These are phyloP conservation scores for Cataglyphis livida DNA, from an alignment of 2,888 invertebrate species.

Conservation along the genomic window DNA sequence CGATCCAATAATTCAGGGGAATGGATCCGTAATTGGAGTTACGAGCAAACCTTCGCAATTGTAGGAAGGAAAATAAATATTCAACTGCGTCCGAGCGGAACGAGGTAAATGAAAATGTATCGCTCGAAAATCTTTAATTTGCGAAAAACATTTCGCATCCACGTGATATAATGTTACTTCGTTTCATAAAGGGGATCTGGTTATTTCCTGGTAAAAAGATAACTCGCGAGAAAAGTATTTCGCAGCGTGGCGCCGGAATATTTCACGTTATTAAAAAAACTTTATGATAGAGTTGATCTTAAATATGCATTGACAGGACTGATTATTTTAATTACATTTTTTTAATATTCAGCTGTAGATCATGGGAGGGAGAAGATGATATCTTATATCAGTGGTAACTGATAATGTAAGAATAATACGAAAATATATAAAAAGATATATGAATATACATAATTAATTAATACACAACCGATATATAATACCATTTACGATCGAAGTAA, in stretches of 20 bases:
- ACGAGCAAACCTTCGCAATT: constrained; percentile 10
- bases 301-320: neutral
- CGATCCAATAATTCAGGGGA: constrained; percentile 18
- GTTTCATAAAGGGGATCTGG: neutral
- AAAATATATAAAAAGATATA: neutral
- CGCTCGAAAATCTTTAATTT: constrained; percentile 31
- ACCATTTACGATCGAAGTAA: constrained; percentile 1
- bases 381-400: neutral
- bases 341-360: neutral
- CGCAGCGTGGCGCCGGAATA: constrained; percentile 35
- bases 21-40: constrained; percentile 5
- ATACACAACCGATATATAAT: neutral
- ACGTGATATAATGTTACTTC: constrained; percentile 4
- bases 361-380: neutral
- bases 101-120: constrained; percentile 17
- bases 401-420: neutral
- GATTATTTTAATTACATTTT: neutral
- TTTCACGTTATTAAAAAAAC: constrained; percentile 1
- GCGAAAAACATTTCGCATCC: constrained; percentile 22
- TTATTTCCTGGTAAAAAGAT: constrained; percentile 16
- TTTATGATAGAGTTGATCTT: neutral
- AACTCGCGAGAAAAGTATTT: constrained; percentile 14
- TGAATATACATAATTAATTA: neutral
- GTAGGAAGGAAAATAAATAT: constrained; percentile 8
- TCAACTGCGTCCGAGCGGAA: neutral